Evolutionary conservation across 2,888 invertebrate species (phyloP), one percentile per base, ranked within the genome.

Genomic region (Neria commutata): DNA sequence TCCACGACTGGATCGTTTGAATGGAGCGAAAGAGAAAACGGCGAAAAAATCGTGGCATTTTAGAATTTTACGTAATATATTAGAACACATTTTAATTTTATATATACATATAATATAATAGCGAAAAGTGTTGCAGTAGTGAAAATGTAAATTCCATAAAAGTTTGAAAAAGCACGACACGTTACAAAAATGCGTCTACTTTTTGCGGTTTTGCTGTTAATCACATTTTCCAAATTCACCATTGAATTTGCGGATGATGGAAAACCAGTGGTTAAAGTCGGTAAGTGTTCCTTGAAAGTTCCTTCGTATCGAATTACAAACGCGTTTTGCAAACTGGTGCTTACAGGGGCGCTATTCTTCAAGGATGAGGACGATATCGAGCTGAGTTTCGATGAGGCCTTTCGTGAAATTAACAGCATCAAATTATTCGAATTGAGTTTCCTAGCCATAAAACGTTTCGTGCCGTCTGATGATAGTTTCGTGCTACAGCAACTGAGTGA

Each of bases 331-430:
- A 49, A 17, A 46, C 8, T 10, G 3, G 17, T 29, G 24, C 60
- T 55, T 54, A 1, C 23, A 82, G 82, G 82, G 45, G 82, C 76
- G 21, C 80, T 86, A 64, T 86, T 88, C 68, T 83, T 87, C 78
- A 80, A 84, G 49, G 82, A 83, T 62, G 84, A 85, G 64, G 75
- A 77, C 17, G 83, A 86, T 58, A 84, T 85, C 49, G 86, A 87
- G 67, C 79, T 85, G 4, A 87, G 86, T 45, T 86, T 88, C 72
- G 81, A 81, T 58, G 82, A 83, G 65, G 86, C 87, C 2, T 79
- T 86, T 46, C 80, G 82, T 16, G 79, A 83, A 60, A 73, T 84
- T 3, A 80, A 80, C 59, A 77, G 70, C 57, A 63, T 74, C 23
- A 71, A 74, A 50, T 75, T 73, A 33, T 72, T 70, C 48, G 76